phyloP scores from a whole-genome alignment of 2,888 invertebrate species.

The Panzeria rudis region DNA sequence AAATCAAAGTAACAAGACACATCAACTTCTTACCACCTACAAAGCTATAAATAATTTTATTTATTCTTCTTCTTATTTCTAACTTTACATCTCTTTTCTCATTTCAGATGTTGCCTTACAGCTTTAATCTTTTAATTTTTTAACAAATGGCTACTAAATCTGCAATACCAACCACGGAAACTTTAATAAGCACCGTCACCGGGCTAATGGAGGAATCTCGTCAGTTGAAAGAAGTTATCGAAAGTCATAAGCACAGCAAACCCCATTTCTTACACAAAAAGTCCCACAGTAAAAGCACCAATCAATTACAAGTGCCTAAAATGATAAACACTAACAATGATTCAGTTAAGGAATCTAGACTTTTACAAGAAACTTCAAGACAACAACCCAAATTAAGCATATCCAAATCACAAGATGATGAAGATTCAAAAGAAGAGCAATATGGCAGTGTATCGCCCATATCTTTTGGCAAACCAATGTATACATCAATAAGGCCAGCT shows the following conservation, averaged over 20 bases:
- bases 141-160: constrained; percentile 65
- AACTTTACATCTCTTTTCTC: neutral
- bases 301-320: constrained; percentile 53
- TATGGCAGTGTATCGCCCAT: constrained; percentile 75
- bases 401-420: constrained; percentile 73
- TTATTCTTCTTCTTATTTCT: neutral
- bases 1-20: no score
- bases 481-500: constrained; percentile 25
- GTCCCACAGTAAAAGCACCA: constrained; percentile 2
- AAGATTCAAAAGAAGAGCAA: constrained; percentile 48
- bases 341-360: neutral
- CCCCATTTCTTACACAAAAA: constrained; percentile 42
- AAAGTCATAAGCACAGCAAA: constrained; percentile 43
- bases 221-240: constrained; percentile 51
- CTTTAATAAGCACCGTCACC: constrained; percentile 49
- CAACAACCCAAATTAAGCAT: constrained; percentile 60
- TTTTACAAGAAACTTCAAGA: constrained; percentile 40
- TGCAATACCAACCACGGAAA: constrained; percentile 53
- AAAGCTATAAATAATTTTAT: neutral
- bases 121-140: constrained; percentile 38
- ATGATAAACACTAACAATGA: constrained; percentile 47
- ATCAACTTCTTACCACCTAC: no score
- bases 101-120: constrained; percentile 62
- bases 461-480: constrained; percentile 17
- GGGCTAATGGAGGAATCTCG: constrained; percentile 64